These are phyloP conservation scores for Allochrocebus solatus DNA, from an alignment of 2,797 vertebrate genomes.

Conservation along the genomic window DNA sequence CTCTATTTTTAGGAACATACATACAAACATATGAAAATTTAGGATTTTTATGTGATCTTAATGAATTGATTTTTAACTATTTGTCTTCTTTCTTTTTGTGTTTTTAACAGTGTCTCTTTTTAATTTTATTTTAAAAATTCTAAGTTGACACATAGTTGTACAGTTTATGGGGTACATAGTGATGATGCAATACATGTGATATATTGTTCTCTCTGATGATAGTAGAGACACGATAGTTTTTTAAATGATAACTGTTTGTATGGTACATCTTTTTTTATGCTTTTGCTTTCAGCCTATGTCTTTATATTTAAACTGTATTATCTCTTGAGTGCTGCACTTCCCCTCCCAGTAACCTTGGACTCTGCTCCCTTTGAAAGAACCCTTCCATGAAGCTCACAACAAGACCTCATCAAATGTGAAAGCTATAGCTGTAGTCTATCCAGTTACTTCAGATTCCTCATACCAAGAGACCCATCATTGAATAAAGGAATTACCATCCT, in stretches of 20 bases:
- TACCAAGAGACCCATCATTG: not conserved
- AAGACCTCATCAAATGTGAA: conserved; percentile 1
- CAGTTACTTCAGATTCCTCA: not conserved
- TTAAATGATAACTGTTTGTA: not conserved
- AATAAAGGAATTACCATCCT: not conserved
- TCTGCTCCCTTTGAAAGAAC: not conserved
- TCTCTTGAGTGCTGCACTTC: not conserved
- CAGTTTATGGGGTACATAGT: not conserved
- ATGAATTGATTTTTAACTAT: not conserved
- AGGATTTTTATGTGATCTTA: conserved; percentile 14
- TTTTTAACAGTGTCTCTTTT: not conserved
- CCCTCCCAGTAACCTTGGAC: not conserved
- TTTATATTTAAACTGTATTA: not conserved
- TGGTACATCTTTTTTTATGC: not conserved
- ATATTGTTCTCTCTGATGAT: not conserved
- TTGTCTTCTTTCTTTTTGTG: not conserved
- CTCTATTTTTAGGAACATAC: not conserved
- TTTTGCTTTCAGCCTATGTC: not conserved
- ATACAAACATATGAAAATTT: not conserved
- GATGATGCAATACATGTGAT: not conserved
- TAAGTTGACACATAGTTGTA: not conserved
- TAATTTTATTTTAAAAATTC: not conserved
- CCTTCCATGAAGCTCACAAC: not conserved
- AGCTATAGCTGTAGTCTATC: not conserved
- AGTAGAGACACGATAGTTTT: not conserved